These are phyloP conservation scores for Apostichopus californicus DNA, from an alignment of 35 echinoderm and acorn worm genomes.

Conservation along the genomic window DNA sequence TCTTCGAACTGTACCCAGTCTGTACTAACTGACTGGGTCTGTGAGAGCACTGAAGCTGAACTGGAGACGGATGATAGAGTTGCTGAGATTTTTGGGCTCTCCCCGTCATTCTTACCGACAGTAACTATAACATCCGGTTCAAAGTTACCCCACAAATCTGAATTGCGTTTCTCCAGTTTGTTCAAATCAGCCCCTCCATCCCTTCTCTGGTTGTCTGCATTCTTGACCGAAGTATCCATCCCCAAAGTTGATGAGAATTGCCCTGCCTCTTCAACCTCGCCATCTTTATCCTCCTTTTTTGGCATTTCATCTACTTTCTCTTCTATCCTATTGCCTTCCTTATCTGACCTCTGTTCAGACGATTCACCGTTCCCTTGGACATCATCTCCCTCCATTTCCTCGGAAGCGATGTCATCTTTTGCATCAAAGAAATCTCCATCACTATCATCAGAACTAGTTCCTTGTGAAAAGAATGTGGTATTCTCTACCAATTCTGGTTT, in stretches of 20 bases:
- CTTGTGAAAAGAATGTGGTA: constrained; percentile 13
- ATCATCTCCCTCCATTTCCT: not conserved
- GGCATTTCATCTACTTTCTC: not conserved
- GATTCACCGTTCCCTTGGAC: not conserved
- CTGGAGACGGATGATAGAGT: not conserved
- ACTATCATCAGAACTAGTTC: constrained; percentile 15
- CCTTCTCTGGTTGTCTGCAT: not conserved
- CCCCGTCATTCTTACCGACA: not conserved
- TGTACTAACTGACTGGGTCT: not conserved
- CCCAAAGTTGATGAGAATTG: not conserved
- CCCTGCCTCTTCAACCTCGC: not conserved
- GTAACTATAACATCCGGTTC: constrained; percentile 19
- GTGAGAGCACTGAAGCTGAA: not conserved
- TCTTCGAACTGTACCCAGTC: constrained; percentile 25
- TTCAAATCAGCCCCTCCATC: not conserved
- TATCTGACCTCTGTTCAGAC: not conserved
- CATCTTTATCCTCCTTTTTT: not conserved
- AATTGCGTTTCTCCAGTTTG: not conserved
- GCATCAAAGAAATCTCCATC: constrained; percentile 41
- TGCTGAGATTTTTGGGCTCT: not conserved
- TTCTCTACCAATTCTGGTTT: not conserved
- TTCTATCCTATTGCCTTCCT: no score
- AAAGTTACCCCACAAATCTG: constrained; percentile 42
- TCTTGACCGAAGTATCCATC: no score
- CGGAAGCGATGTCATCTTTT: constrained; percentile 11